Conservation (phyloP, 2,113 vertebrate genomes). For the Nicator chloris region DNA sequence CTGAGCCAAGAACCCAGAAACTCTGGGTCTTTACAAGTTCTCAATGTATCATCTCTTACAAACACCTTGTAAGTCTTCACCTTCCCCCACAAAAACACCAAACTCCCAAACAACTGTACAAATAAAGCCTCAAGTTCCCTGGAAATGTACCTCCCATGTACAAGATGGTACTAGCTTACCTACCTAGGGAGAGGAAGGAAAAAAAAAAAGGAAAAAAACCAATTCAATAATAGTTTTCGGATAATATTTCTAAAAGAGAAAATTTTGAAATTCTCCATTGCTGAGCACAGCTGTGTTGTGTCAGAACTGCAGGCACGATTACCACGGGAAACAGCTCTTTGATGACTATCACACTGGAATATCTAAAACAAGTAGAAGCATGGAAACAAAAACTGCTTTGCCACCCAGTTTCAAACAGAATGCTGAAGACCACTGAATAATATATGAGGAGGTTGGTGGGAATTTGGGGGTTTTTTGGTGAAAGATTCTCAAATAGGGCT, state of each 20-base stretch:
- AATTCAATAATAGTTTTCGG: background rate
- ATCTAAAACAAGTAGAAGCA: conserved; percentile 61
- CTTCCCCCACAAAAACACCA: background rate
- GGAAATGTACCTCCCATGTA: background rate
- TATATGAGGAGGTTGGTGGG: background rate
- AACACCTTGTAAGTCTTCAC: background rate
- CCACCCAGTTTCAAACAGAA: conserved; percentile 51
- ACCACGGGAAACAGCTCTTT: conserved; percentile 36
- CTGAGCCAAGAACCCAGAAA: background rate
- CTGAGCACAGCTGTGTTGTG: conserved; percentile 48
- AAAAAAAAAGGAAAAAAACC: background rate
- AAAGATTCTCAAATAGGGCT: background rate
- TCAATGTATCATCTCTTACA: background rate
- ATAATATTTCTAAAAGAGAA: conserved; percentile 22
- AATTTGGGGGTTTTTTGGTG: background rate
- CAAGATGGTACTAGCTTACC: conserved; percentile 22
- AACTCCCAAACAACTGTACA: background rate
- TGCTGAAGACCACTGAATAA: background rate
- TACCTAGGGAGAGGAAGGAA: background rate
- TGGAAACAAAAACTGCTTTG: conserved; percentile 29
- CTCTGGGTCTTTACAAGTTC: background rate
- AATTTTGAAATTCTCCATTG: background rate
- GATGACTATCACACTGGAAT: conserved; percentile 46
- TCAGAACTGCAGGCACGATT: conserved; percentile 42
- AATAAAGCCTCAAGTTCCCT: background rate